Evolutionary conservation across 2,888 invertebrate genomes (phyloP).

Genomic region (Strigamia maritima): DNA sequence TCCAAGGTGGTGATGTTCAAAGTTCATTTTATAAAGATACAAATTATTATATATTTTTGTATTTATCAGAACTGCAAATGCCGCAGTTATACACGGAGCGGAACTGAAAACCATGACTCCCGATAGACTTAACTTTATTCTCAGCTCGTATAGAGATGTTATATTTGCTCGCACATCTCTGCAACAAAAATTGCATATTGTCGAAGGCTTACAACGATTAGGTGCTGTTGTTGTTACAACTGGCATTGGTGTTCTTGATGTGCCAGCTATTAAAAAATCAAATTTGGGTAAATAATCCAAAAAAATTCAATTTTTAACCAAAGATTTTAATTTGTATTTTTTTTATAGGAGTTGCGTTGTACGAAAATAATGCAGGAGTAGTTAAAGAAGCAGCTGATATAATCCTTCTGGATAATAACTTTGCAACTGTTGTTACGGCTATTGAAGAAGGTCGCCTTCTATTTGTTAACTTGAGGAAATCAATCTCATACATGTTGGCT

Average conservation of each 20-base stretch:
- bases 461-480: constrained; percentile 58
- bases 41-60: constrained; percentile 61
- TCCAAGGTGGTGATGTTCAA: constrained; percentile 45
- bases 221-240: constrained; percentile 59
- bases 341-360: constrained; percentile 37
- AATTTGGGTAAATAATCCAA: constrained; percentile 51
- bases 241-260: constrained; percentile 59
- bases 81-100: constrained; percentile 44
- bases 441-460: constrained; percentile 52
- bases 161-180: constrained; percentile 60
- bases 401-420: constrained; percentile 44
- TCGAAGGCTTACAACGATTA: constrained; percentile 57
- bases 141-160: constrained; percentile 39
- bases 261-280: constrained; percentile 58
- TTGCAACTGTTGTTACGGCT: constrained; percentile 43
- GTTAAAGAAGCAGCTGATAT: constrained; percentile 43
- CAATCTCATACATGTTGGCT: constrained; percentile 57
- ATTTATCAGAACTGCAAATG: constrained; percentile 41
- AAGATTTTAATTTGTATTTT: background rate
- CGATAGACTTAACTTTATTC: constrained; percentile 49
- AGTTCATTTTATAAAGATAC: too few relatives aligned
- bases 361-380: constrained; percentile 39
- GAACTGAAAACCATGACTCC: constrained; percentile 44
- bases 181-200: constrained; percentile 65
- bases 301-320: background rate